phyloP scores from a whole-genome alignment of 2,888 invertebrate species.

The Brassicogethes aeneus region DNA sequence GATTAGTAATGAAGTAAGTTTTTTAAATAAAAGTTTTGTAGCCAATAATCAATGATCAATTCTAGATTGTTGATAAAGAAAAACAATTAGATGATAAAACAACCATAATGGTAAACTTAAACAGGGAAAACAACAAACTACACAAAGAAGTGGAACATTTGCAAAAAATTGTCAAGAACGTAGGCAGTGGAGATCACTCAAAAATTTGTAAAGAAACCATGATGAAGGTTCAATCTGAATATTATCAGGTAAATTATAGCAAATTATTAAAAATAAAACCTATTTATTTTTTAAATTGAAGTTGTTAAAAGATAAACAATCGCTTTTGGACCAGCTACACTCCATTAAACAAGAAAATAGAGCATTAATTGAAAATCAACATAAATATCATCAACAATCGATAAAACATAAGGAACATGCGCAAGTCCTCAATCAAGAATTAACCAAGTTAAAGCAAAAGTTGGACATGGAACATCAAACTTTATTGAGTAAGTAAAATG shows the following conservation, averaged over 20 bases:
- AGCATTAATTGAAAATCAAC: slow-evolving; percentile 13
- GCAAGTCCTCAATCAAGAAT: slow-evolving; percentile 21
- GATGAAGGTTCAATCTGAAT: slow-evolving; percentile 25
- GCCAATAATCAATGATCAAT: too few relatives aligned
- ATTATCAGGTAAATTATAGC: slow-evolving; percentile 25
- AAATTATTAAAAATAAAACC: background rate
- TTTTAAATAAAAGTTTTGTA: too few relatives aligned
- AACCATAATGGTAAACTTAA: slow-evolving; percentile 19
- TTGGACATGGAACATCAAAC: slow-evolving; percentile 28
- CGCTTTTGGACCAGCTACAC: slow-evolving; percentile 13
- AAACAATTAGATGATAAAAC: slow-evolving; percentile 22
- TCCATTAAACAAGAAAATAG: slow-evolving; percentile 14
- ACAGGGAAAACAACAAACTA: slow-evolving; percentile 25
- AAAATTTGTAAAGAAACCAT: slow-evolving; percentile 25
- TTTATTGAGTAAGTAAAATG: slow-evolving; percentile 18
- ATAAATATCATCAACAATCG: slow-evolving; percentile 23
- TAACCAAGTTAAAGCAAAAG: slow-evolving; percentile 24
- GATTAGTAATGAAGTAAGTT: too few relatives aligned
- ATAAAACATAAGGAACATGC: slow-evolving; percentile 25
- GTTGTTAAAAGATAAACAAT: slow-evolving; percentile 18
- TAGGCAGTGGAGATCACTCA: slow-evolving; percentile 29
- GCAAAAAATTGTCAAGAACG: slow-evolving; percentile 25
- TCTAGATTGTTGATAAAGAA: slow-evolving; percentile 20
- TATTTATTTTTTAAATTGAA: slow-evolving; percentile 8
- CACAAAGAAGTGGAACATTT: slow-evolving; percentile 28